Evolutionary conservation across 2,797 vertebrate genomes (phyloP).

Genomic region (Enteromius trimaculatus): DNA sequence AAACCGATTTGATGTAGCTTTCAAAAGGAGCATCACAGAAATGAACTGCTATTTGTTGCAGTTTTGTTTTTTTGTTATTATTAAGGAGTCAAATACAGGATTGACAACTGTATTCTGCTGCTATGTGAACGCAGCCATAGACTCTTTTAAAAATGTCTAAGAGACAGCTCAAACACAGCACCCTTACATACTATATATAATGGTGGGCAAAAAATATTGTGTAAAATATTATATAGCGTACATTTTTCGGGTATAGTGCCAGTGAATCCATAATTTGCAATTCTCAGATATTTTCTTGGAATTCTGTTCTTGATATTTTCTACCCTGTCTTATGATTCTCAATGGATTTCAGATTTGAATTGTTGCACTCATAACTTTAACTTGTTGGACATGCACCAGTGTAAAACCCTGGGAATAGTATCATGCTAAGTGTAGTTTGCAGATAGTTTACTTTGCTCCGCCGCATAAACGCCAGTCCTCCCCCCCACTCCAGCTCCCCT

Average conservation of each 20-base stretch:
- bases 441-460: slow-evolving; percentile 56
- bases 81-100: too few species aligned
- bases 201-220: not conserved
- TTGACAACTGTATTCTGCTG: too few species aligned
- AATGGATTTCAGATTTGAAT: not conserved
- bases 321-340: not conserved
- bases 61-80: too few species aligned
- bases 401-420: slow-evolving; percentile 13
- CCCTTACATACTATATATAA: not conserved
- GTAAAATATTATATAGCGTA: not conserved
- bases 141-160: not conserved
- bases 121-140: not conserved
- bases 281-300: not conserved
- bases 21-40: too few species aligned
- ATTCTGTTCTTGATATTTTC: slow-evolving; percentile 9
- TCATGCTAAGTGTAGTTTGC: slow-evolving; percentile 51
- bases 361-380: not conserved
- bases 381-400: slow-evolving; percentile 5
- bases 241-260: not conserved
- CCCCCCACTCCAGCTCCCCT: not conserved
- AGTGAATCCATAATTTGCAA: not conserved
- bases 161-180: not conserved
- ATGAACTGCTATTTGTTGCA: too few species aligned
- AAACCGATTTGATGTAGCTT: too few species aligned
- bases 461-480: slow-evolving; percentile 64